Base-by-base conservation (phyloP, 37 sponge, comb jelly and placozoan genomes). In the Spongilla lacustris region DNA sequence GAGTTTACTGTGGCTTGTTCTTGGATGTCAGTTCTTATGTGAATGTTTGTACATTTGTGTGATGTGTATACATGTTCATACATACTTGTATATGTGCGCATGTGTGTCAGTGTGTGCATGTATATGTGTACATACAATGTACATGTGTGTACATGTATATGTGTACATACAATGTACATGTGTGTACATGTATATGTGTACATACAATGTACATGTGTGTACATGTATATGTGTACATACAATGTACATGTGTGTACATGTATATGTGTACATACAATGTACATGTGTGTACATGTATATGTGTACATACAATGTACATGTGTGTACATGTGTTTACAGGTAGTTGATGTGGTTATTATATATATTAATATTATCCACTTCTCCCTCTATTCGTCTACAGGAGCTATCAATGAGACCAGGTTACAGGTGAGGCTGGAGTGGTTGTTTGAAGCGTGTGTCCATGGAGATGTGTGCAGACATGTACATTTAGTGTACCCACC, bases 371-470 rank as follows among this genome's bases (percentile, higher is more conserved):
- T n/a, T n/a, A n/a, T n/a, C n/a, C n/a, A n/a, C n/a, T n/a, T n/a
- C 21, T 69, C 50, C 69, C 72, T 67, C 32, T 79, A 11, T 85
- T 71, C 24, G 6, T 41, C 41, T 41, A 41, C 28, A 94, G 94
- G 85, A 73, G 86, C 95, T 34, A 82, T 94, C 19, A 94, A 94
- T 86, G 83, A 83, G 38, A 83, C 89, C 2, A 86, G 88, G 30
- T 78, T 94, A 10, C 25, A 58, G 84, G 92, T 91, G 48, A 30
- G 67, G 35, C 6, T 23, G 23, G 0, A 38, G 19, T 25, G 22
- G 6, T 0, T 0, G 11, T 1, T 69, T 8, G 70, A 27, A 10
- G 27, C 27, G 5, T 69, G 27, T 8, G 8, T 69, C 25, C 27
- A 6, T n/a, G n/a, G n/a, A n/a, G n/a, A n/a, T n/a, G n/a, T n/a